Evolutionary conservation across 2,113 vertebrate species (phyloP).

Genomic region (Capricornis sumatraensis): DNA sequence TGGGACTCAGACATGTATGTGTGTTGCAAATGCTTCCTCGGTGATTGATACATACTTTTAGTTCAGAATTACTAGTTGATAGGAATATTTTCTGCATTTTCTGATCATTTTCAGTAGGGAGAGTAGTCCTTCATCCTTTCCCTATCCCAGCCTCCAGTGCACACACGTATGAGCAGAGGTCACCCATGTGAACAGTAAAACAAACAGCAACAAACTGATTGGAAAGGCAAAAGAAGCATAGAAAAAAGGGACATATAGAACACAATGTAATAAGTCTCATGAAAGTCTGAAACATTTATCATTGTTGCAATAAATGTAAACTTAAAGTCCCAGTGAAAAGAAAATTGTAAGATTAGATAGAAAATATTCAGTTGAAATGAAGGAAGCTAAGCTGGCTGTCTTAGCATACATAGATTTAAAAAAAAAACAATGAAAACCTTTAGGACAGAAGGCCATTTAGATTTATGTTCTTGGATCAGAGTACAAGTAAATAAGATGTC

Average conservation of each 20-base stretch:
- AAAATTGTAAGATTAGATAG: neutral
- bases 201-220: neutral
- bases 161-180: neutral
- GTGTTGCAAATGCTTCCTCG: neutral
- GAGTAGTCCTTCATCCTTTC: neutral
- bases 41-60: neutral
- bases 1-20: neutral
- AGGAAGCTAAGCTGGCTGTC: neutral
- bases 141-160: neutral
- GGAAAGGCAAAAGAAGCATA: neutral
- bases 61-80: neutral
- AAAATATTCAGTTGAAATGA: neutral
- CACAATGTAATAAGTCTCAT: neutral
- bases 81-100: neutral
- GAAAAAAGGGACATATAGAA: neutral
- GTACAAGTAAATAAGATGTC: neutral
- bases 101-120: neutral
- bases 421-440: neutral
- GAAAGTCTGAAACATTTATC: neutral
- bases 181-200: neutral
- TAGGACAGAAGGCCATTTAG: neutral
- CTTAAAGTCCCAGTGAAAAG: slow-evolving; percentile 13
- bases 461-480: neutral
- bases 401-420: neutral
- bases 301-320: neutral